Base-by-base conservation (phyloP, 2,888 invertebrate species). In the Nasonovia ribisnigri region DNA sequence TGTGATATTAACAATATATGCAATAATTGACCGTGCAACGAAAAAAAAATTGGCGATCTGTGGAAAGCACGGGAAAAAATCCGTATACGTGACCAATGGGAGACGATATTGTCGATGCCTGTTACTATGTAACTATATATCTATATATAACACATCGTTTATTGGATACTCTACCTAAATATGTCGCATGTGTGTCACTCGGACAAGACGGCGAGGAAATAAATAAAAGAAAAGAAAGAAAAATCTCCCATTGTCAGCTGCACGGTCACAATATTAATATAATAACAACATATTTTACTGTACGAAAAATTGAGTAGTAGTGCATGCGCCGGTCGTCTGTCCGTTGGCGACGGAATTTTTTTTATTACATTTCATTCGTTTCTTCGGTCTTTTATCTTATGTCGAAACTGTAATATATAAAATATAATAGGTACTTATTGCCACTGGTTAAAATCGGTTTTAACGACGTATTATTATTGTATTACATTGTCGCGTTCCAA, bases 111-210 rank as follows among this genome's bases (percentile, higher is more conserved):
- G 57, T 42, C 26, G 36, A 48, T 13, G 42, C 5, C 6, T 26
- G n/a, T 57, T n/a, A 43, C 36, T 13, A 36, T 43, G 36, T 36
- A 36, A 77, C 77, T n/a, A n/a, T n/a, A 24, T 36, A 46, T n/a
- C 43, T 29, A 57, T 24, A 36, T 43, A 77, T 36, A 36, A 77
- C 77, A 20, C 36, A 8, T 77, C 77, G 77, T 77, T 36, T 36
- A 36, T 77, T 77, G 77, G 77, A 77, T 8, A 77, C 36, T 77
- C 36, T 36, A 24, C 77, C 77, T 36, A 36, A 26, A 16, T 92
- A 77, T 67, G 29, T 48, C 29, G 24, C 88, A 92, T 89, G 92
- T 92, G 88, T 92, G 92, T 92, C 88, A 92, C 88, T 92, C 92
- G 92, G 92, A 92, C 92, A 92, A 57, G 54, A 92, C 51, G 42